Conservation (phyloP, 2,113 vertebrate species). For the Ceyx margarethae region DNA sequence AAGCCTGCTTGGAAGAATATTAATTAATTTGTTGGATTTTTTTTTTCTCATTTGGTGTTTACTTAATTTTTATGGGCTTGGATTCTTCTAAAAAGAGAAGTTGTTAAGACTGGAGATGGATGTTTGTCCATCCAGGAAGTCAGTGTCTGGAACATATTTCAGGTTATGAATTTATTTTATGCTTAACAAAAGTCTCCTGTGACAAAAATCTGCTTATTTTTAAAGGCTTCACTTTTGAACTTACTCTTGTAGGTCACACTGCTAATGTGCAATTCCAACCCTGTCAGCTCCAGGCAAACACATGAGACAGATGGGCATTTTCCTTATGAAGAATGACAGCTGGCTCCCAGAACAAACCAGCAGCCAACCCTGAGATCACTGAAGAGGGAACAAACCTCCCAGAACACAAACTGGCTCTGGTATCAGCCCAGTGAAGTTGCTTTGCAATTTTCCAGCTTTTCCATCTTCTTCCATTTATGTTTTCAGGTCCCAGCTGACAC, state of each 20-base stretch:
- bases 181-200: neutral
- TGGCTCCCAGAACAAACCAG: neutral
- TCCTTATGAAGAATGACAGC: neutral
- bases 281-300: slow-evolving; percentile 7
- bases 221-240: slow-evolving; percentile 33
- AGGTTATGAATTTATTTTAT: neutral
- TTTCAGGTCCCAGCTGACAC: neutral
- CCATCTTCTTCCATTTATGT: neutral
- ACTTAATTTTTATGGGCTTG: slow-evolving; percentile 3
- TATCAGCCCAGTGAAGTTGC: slow-evolving; percentile 27
- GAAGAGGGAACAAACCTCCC: slow-evolving; percentile 7
- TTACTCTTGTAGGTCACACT: slow-evolving; percentile 1
- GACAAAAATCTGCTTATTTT: neutral
- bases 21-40: too few relatives aligned
- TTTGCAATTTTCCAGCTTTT: slow-evolving; percentile 20
- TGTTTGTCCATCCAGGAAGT: neutral
- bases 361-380: neutral
- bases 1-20: neutral
- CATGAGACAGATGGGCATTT: slow-evolving; percentile 20
- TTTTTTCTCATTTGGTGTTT: neutral
- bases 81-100: slow-evolving; percentile 13
- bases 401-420: neutral
- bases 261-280: neutral
- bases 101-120: neutral
- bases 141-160: neutral